Evolutionary conservation across 2,888 invertebrate species (phyloP).

Genomic region (Catocala nupta): DNA sequence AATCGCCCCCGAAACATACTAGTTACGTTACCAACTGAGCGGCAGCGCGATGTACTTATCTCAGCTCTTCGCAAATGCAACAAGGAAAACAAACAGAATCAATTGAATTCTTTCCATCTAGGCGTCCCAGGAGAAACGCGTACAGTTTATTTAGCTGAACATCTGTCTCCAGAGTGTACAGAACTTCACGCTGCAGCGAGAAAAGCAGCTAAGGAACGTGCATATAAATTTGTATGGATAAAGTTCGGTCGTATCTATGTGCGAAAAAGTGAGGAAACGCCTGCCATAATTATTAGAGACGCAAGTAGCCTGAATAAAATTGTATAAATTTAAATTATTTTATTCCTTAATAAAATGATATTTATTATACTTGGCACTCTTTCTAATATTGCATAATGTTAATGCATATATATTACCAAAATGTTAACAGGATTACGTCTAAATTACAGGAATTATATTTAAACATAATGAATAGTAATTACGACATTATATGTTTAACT

Average conservation of each 20-base stretch:
- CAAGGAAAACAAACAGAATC: not conserved
- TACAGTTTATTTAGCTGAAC: conserved; percentile 14
- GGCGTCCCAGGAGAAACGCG: conserved; percentile 6
- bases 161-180: conserved; percentile 17
- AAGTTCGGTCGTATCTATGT: conserved; percentile 14
- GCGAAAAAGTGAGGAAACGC: conserved; percentile 8
- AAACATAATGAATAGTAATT: conserved; percentile 17
- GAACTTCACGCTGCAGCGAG: conserved; percentile 10
- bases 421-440: conserved; percentile 18
- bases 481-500: conserved; percentile 28
- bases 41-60: not conserved
- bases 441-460: conserved; percentile 17
- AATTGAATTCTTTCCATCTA: conserved; percentile 16
- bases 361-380: not conserved
- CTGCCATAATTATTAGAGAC: conserved; percentile 14
- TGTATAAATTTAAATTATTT: not conserved
- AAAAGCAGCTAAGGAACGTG: not conserved
- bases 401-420: conserved; percentile 18
- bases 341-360: not conserved
- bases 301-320: not conserved
- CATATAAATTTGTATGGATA: conserved; percentile 18
- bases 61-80: not conserved
- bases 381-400: conserved; percentile 3
- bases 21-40: not conserved
- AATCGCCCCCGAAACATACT: not conserved